Evolutionary conservation across 2,888 invertebrate species (phyloP).

Genomic region (Diadromus collaris): DNA sequence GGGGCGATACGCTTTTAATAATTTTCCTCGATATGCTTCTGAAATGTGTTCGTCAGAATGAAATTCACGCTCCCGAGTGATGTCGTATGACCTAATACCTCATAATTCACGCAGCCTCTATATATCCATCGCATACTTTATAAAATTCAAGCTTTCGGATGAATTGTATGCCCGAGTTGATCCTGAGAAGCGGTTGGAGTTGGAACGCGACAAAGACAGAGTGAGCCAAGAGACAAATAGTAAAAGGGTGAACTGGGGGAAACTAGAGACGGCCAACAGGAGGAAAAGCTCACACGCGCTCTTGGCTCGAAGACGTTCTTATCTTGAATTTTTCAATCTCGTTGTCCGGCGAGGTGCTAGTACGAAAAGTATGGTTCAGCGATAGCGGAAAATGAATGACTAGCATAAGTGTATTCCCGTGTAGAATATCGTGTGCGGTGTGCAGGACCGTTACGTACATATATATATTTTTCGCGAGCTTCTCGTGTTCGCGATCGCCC

Average conservation of each 20-base stretch:
- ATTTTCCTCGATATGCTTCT: background rate
- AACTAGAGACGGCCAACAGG: background rate
- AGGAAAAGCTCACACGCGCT: conserved; percentile 28
- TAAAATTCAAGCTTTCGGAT: background rate
- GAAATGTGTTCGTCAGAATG: background rate
- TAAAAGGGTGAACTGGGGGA: conserved; percentile 8
- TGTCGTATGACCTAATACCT: background rate
- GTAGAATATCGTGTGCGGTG: conserved; percentile 60
- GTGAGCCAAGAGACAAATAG: conserved; percentile 17
- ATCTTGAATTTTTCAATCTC: conserved; percentile 74
- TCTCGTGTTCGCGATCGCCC: conserved; percentile 49
- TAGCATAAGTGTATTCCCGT: conserved; percentile 75
- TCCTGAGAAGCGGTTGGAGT: background rate
- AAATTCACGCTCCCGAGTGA: background rate
- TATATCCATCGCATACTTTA: background rate
- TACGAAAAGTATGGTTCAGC: conserved; percentile 67
- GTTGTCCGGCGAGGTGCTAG: conserved; percentile 58
- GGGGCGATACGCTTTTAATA: background rate
- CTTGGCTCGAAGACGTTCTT: conserved; percentile 66
- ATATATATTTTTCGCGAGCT: conserved; percentile 1
- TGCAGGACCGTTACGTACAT: conserved; percentile 13
- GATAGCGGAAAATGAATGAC: conserved; percentile 77
- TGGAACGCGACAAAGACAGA: background rate
- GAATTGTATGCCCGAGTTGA: background rate
- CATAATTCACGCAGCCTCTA: background rate